A percentile compares a stretch with the other conserved stretches of the same genome.
Evolutionary conservation across 2,888 invertebrate species (phyloP).

Genomic region (Acanthacorydalis orientalis): DNA sequence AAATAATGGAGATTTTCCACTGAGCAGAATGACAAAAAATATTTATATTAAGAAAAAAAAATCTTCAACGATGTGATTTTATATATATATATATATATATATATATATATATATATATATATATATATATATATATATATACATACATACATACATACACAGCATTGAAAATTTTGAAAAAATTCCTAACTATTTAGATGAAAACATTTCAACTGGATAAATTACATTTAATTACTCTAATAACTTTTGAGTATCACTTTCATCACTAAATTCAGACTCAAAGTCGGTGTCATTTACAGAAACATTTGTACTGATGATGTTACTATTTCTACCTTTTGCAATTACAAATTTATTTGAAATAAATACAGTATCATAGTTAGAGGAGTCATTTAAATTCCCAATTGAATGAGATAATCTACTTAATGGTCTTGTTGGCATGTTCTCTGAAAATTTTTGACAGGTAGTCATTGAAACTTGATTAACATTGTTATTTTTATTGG

Average conservation of each 20-base stretch:
- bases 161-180: background rate
- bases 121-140: constrained; percentile 6
- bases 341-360: constrained; percentile 28
- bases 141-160: background rate
- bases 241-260: constrained; percentile 11
- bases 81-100: background rate
- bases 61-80: background rate
- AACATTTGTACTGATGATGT: constrained; percentile 11
- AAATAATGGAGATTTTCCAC: constrained; percentile 25
- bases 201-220: too few species aligned
- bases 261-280: constrained; percentile 5
- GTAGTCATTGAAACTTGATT: background rate
- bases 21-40: constrained; percentile 9
- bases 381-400: constrained; percentile 23
- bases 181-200: background rate
- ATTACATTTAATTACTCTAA: constrained; percentile 3
- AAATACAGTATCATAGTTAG: constrained; percentile 37
- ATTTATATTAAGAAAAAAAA: too few species aligned
- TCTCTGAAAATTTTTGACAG: background rate
- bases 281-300: constrained; percentile 11
- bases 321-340: constrained; percentile 20
- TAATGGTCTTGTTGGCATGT: background rate
- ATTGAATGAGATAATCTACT: constrained; percentile 24
- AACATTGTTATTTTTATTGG: background rate
- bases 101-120: constrained; percentile 11